phyloP scores from a whole-genome alignment of 2,888 invertebrate species.

The Sericinus montela region DNA sequence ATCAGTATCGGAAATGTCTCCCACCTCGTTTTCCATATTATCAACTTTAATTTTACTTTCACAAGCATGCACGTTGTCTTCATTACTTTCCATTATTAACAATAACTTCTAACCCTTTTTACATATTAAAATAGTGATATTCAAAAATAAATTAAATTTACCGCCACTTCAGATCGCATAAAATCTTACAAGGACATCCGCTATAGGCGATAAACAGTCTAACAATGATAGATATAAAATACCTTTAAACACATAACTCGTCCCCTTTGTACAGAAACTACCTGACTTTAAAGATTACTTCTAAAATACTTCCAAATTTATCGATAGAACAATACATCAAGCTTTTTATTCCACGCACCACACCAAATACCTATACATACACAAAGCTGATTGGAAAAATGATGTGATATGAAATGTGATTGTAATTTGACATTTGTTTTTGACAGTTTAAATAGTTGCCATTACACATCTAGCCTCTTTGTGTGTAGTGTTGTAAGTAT shows the following conservation, averaged over 20 bases:
- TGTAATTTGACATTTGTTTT: conserved; percentile 32
- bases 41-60: conserved; percentile 43
- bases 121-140: conserved; percentile 49
- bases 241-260: conserved; percentile 16
- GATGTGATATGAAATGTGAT: too few relatives aligned
- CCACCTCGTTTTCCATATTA: conserved; percentile 46
- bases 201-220: conserved; percentile 75
- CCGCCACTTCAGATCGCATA: conserved; percentile 70
- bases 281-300: neutral
- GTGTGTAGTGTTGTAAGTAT: too few relatives aligned
- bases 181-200: conserved; percentile 76
- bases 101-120: conserved; percentile 25
- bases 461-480: too few relatives aligned
- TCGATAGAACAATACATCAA: conserved; percentile 31
- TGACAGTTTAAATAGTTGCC: conserved; percentile 36
- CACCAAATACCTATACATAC: conserved; percentile 31
- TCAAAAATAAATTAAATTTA: conserved; percentile 62
- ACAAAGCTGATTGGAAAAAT: conserved; percentile 40
- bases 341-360: conserved; percentile 29
- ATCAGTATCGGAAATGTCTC: conserved; percentile 54
- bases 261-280: conserved; percentile 13
- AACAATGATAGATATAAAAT: conserved; percentile 53
- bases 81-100: conserved; percentile 63
- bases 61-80: conserved; percentile 49
- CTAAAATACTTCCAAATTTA: conserved; percentile 25